Percentiles rank a stretch among this genome's conserved stretches.
Conservation (phyloP, 2,797 vertebrate species). For the Gadopsis bispinosus region DNA sequence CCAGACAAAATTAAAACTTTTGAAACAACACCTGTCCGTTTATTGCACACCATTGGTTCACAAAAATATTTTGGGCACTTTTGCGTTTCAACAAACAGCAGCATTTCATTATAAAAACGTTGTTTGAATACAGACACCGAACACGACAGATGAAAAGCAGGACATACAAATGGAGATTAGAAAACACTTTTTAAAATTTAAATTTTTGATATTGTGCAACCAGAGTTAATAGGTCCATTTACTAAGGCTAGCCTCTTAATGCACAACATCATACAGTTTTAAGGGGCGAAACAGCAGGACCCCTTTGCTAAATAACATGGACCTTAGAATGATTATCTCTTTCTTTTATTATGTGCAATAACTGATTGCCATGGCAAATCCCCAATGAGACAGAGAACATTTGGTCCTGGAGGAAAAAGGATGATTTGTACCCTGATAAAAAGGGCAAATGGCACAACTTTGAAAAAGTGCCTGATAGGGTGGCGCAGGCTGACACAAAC, state of each 20-base stretch:
- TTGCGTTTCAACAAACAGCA: constrained; percentile 83
- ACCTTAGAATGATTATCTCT: constrained; percentile 79
- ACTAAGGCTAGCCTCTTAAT: constrained; percentile 79
- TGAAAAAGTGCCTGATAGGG: constrained; percentile 51
- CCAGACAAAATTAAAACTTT: constrained; percentile 68
- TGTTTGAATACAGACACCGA: constrained; percentile 66
- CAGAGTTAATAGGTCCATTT: constrained; percentile 79
- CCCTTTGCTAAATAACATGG: constrained; percentile 70
- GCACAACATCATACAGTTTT: constrained; percentile 80
- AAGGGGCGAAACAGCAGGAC: constrained; percentile 61
- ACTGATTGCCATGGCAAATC: constrained; percentile 79
- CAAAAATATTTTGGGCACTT: constrained; percentile 86
- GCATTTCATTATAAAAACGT: constrained; percentile 82
- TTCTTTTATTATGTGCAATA: constrained; percentile 74
- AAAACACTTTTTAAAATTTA: constrained; percentile 45
- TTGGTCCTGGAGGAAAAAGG: constrained; percentile 77
- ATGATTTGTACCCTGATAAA: constrained; percentile 66
- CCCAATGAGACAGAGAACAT: constrained; percentile 73
- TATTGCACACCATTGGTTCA: constrained; percentile 85
- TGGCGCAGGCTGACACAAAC: constrained; percentile 50
- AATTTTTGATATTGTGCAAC: constrained; percentile 77
- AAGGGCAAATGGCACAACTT: constrained; percentile 74
- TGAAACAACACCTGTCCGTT: constrained; percentile 79
- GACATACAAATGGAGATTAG: constrained; percentile 74
- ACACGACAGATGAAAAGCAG: constrained; percentile 69